A percentile compares a stretch with the other conserved stretches of the same genome.
Evolutionary conservation across 2,797 vertebrate species (phyloP).

Genomic region (Enteromius thamalakanensis): DNA sequence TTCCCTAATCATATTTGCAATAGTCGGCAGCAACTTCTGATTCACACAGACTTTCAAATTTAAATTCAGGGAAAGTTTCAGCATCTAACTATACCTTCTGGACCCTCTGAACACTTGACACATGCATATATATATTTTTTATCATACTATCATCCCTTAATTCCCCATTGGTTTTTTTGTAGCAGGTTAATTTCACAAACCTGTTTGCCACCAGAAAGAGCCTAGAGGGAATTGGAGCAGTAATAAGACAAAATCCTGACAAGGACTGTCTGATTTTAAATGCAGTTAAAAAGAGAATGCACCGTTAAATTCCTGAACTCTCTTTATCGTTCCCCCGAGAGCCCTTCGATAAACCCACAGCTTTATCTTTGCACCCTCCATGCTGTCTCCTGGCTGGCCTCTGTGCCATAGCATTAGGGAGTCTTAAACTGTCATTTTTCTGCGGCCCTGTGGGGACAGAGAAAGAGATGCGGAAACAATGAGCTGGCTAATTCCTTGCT

Average conservation of each 20-base stretch:
- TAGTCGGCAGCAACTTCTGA: no score
- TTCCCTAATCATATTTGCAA: no score
- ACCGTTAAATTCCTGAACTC: conserved; percentile 35
- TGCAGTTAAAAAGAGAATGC: conserved; percentile 11
- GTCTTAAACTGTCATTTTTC: conserved; percentile 56
- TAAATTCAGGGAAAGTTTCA: conserved; percentile 8
- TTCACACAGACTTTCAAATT: neutral
- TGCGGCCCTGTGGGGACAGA: conserved; percentile 24
- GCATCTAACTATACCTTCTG: conserved; percentile 5
- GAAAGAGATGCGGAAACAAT: conserved; percentile 49
- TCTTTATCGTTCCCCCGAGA: conserved; percentile 29
- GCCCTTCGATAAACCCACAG: conserved; percentile 19
- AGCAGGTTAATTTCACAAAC: conserved; percentile 30
- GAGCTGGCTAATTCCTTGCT: conserved; percentile 45
- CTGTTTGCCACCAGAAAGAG: conserved; percentile 2
- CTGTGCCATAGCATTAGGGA: conserved; percentile 45
- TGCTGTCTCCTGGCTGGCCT: conserved; percentile 37
- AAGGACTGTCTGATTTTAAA: conserved; percentile 22
- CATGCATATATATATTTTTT: neutral
- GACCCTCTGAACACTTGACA: conserved; percentile 14
- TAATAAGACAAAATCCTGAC: conserved; percentile 36
- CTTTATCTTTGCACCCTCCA: conserved; percentile 31
- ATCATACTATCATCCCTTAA: conserved; percentile 9
- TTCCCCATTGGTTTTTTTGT: conserved; percentile 10
- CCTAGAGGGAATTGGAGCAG: neutral